Conservation (phyloP, 2,797 vertebrate genomes). For the Danio aesculapii region DNA sequence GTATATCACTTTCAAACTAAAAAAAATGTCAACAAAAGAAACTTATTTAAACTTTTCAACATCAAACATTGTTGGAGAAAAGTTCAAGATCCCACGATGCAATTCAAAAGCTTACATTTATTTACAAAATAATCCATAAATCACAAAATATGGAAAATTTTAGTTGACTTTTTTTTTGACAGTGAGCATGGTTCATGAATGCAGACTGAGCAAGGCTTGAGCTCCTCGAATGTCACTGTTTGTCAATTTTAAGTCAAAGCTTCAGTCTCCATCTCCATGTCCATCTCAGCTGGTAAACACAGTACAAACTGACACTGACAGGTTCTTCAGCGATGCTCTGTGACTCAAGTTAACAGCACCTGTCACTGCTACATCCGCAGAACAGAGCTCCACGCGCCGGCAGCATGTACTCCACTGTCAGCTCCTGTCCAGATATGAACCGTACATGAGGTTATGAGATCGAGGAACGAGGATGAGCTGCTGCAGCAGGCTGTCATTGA, state of each 20-base stretch:
- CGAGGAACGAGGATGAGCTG: neutral
- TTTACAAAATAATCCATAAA: no score
- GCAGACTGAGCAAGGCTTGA: no score
- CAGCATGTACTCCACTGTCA: constrained; percentile 49
- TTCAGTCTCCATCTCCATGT: neutral
- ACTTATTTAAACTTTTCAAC: no score
- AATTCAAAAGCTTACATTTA: no score
- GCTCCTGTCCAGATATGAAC: constrained; percentile 9
- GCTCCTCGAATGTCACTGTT: neutral
- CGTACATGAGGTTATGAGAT: constrained; percentile 1
- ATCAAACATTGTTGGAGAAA: no score
- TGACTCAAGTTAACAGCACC: constrained; percentile 57
- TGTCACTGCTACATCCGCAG: constrained; percentile 5
- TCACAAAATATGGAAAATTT: no score
- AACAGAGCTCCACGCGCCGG: neutral
- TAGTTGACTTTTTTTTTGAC: no score
- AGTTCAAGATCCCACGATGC: no score
- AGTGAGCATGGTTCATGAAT: no score
- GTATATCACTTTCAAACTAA: no score
- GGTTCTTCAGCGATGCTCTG: constrained; percentile 56
- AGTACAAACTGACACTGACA: constrained; percentile 59
- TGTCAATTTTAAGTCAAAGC: constrained; percentile 5
- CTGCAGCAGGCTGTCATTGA: neutral
- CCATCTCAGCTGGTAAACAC: constrained; percentile 13
- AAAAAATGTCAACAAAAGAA: no score